Evolutionary conservation across 2,797 vertebrate species (phyloP), one percentile per base, ranked within the genome.

Genomic region (Mastacembelus armatus): DNA sequence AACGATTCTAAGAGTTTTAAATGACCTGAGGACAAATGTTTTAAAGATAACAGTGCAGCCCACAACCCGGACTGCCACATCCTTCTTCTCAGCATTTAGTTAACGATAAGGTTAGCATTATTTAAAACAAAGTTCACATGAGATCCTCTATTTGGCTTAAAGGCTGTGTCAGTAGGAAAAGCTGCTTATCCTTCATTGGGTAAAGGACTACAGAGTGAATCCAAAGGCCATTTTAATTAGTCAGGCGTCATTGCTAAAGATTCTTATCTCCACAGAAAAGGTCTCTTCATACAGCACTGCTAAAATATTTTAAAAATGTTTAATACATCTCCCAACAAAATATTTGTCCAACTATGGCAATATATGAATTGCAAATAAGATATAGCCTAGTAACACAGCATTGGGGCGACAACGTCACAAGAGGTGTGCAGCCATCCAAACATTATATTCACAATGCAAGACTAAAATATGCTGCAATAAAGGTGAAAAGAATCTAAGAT

Each of bases 51-150:
- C 16, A 3, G 66, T 66, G 84, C 78, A 76, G 58, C 44, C 59
- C 38, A 50, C 60, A 67, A 27, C 36, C 47, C 24, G 43, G 54
- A 32, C 38, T 71, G 52, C 4, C 45, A 55, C 55, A 68, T 78
- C 69, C 40, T 50, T 76, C 72, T 57, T 60, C 24, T 4, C 24
- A 33, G 55, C 18, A 44, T 69, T 80, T 29, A 67, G 32, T 66
- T 66, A 59, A 76, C 49, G 75, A 78, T 75, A 71, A 78, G 64
- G 64, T 85, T 27, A 57, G 66, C 50, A 54, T 70, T 77, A 88
- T 73, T 86, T 74, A 64, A 82, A 77, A 71, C 27, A 61, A 76
- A 81, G 72, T 76, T 78, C 48, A 78, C 42, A 61, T 48, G 16
- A 72, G 66, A 36, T 60, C 59, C 55, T 56, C 14, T 26, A 1